phyloP scores from a whole-genome alignment of 2,888 invertebrate genomes.

The Eristalis arbustorum region DNA sequence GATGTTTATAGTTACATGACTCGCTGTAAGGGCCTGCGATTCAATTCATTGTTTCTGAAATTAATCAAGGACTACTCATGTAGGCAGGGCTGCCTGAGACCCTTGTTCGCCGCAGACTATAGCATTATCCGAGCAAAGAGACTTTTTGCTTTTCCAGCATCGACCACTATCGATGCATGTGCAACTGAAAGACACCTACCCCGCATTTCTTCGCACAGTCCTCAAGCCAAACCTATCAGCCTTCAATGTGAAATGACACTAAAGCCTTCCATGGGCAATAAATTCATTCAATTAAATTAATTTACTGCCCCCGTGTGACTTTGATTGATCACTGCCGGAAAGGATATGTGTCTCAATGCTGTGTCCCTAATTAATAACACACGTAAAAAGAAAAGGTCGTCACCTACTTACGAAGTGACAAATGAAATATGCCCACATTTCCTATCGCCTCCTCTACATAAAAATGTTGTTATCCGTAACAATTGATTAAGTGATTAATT shows the following conservation, averaged over 20 bases:
- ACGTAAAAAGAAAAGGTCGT: not conserved
- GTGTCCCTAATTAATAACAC: not conserved
- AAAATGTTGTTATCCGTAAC: not conserved
- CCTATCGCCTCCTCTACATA: not conserved
- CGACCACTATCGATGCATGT: no score
- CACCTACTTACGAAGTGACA: not conserved
- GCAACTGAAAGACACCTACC: no score
- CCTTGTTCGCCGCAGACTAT: no score
- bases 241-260: not conserved
- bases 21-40: no score
- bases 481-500: constrained; percentile 37
- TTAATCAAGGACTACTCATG: no score
- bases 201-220: not conserved
- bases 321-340: not conserved
- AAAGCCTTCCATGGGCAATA: not conserved
- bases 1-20: no score
- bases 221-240: not conserved
- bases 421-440: not conserved
- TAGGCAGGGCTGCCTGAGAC: no score
- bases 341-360: not conserved
- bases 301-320: not conserved
- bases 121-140: no score
- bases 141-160: no score
- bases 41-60: no score
- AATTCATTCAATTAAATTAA: not conserved